Evolutionary conservation across 2,888 invertebrate genomes (phyloP), one percentile per base, ranked within the genome.

Genomic region (Zootermopsis nevadensis): DNA sequence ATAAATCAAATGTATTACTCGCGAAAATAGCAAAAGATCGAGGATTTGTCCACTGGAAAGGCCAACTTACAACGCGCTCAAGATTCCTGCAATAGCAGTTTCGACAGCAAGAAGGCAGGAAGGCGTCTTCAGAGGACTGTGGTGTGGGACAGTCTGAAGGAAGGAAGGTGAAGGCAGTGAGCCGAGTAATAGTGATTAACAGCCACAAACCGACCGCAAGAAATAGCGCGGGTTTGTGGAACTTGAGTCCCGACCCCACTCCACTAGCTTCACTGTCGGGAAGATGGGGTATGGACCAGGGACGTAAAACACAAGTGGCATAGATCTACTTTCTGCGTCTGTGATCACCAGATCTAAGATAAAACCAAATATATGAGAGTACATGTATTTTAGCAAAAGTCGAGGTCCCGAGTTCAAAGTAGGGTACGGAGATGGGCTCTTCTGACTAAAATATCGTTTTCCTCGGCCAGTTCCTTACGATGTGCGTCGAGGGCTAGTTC

Each of bases 121-220:
- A 27, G 19, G 31, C 69, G 67, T 67, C 67, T 67, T 67, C 30
- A 67, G 7, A n/a, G 22, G 6, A 7, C 4, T 19, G 27, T 3
- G 31, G 69, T 69, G 69, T 69, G 33, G 69, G 69, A 33, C 69
- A 69, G 69, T 33, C 27, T 69, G 69, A 69, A 69, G 69, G 69
- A 69, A 33, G 69, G 69, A 67, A 67, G 67, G 67, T 67, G 67
- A 8, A 67, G 67, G 67, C 31, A 69, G 69, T 69, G 69, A 69
- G 69, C 3, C 69, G 69, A 2, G 69, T 69, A 69, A 69, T 69
- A 22, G 69, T 69, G 69, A 69, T 69, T 69, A 69, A 69, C 69
- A 69, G 69, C 69, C 69, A 33, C 69, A 69, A 69, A 69, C 69
- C 69, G 33, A 69, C 69, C 69, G 33, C 69, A 69, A 69, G 69